phyloP scores from a whole-genome alignment of 2,888 invertebrate species.

The Bellardia bayeri region DNA sequence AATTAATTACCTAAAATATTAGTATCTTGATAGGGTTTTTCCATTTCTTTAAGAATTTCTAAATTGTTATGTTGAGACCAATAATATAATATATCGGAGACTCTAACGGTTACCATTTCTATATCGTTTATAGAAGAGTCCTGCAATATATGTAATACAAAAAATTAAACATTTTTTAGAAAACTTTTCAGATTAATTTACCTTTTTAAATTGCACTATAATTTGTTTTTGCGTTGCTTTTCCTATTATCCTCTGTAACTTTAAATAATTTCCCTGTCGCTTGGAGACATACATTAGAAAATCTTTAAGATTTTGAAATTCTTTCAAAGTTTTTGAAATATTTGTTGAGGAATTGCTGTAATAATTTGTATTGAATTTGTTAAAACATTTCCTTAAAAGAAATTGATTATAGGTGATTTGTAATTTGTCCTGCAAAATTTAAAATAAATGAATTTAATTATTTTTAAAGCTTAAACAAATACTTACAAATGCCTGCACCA shows the following conservation, averaged over 20 bases:
- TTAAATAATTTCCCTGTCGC: conserved; percentile 81
- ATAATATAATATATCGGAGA: conserved; percentile 80
- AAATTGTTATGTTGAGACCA: conserved; percentile 82
- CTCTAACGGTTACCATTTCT: conserved; percentile 80
- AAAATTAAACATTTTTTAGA: conserved; percentile 5
- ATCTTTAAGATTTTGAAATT: conserved; percentile 79
- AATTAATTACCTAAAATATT: conserved; percentile 81
- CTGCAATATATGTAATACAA: conserved; percentile 67
- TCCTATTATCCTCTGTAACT: conserved; percentile 81
- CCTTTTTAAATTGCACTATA: conserved; percentile 80
- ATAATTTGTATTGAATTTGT: conserved; percentile 70
- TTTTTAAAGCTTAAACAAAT: background rate
- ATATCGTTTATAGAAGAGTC: conserved; percentile 74
- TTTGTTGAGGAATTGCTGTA: conserved; percentile 66
- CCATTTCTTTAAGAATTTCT: conserved; percentile 79
- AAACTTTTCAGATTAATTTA: conserved; percentile 69
- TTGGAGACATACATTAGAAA: conserved; percentile 82
- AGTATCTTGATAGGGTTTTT: conserved; percentile 81
- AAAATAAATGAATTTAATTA: background rate
- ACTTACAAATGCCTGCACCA: conserved; percentile 82
- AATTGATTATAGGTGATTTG: conserved; percentile 81
- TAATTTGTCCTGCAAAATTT: conserved; percentile 79
- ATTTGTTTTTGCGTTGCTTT: conserved; percentile 80
- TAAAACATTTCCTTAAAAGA: conserved; percentile 79
- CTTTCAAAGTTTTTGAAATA: conserved; percentile 67